These are phyloP conservation scores for Rhinichthys klamathensis DNA, from an alignment of 2,113 vertebrate species.

Conservation along the genomic window DNA sequence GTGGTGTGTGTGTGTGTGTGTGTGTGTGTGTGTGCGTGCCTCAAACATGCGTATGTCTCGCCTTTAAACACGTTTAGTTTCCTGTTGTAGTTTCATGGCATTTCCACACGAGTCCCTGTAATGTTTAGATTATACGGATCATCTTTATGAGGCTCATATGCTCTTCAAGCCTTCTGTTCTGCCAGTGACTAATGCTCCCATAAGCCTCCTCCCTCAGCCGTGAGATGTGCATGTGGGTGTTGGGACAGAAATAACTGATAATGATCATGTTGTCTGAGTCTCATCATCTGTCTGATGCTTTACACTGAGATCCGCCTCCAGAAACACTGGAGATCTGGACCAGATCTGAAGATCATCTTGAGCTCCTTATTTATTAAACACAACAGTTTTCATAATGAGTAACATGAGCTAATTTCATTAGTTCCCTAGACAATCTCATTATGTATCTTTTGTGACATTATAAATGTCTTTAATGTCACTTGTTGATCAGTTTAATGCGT, in stretches of 20 bases:
- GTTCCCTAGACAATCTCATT: no score
- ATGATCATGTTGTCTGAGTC: constrained; percentile 8
- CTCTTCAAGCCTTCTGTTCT: background rate
- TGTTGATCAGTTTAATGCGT: no score
- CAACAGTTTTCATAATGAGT: no score
- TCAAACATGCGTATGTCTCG: background rate
- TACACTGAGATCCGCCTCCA: background rate
- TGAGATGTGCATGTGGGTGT: constrained; percentile 31
- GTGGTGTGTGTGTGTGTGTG: no score
- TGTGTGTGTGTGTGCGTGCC: no score
- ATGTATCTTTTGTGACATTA: no score
- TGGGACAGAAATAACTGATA: constrained; percentile 7
- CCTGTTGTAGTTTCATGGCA: background rate
- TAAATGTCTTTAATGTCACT: no score
- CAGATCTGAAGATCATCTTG: no score
- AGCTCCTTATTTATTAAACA: no score
- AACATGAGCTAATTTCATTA: no score
- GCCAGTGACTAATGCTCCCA: background rate
- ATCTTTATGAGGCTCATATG: background rate
- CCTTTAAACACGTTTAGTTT: background rate
- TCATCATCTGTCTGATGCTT: background rate
- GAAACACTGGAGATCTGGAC: no score
- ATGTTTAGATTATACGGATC: background rate
- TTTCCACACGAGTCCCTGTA: background rate
- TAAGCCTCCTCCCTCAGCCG: background rate